Percentiles rank a stretch among this genome's conserved stretches.
Conservation (phyloP, 30 jellyfish, hydroid and myxozoan genomes). For the Clytia hemisphaerica region DNA sequence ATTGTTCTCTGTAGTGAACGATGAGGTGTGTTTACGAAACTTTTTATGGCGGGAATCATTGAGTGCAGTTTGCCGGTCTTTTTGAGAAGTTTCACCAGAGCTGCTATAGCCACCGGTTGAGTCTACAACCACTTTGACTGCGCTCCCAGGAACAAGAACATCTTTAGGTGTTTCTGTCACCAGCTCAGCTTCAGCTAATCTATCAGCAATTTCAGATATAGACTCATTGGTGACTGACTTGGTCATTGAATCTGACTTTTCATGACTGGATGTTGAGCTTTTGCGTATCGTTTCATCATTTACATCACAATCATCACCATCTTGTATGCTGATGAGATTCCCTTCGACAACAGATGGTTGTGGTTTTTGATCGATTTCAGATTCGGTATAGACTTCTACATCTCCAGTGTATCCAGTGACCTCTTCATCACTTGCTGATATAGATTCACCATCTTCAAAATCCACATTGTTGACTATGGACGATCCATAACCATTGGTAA, state of each 20-base stretch:
- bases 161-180: background rate
- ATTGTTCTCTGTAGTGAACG: background rate
- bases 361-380: slow-evolving; percentile 28
- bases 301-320: background rate
- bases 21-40: background rate
- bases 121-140: background rate
- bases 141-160: background rate
- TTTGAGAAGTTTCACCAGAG: slow-evolving; percentile 11
- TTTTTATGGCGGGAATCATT: background rate
- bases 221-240: slow-evolving; percentile 9
- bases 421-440: slow-evolving; percentile 71
- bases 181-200: background rate
- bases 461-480: slow-evolving; percentile 20
- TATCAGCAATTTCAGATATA: slow-evolving; percentile 6
- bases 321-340: background rate
- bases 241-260: too few relatives aligned
- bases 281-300: slow-evolving; percentile 15
- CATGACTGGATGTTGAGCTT: background rate
- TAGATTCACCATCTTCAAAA: slow-evolving; percentile 72
- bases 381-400: slow-evolving; percentile 18
- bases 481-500: background rate
- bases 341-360: slow-evolving; percentile 31
- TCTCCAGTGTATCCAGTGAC: slow-evolving; percentile 64
- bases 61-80: background rate
- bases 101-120: background rate